A percentile compares a stretch with the other conserved stretches of the same genome.
Conservation (phyloP, 2,797 vertebrate genomes). For the Leuciscus waleckii region DNA sequence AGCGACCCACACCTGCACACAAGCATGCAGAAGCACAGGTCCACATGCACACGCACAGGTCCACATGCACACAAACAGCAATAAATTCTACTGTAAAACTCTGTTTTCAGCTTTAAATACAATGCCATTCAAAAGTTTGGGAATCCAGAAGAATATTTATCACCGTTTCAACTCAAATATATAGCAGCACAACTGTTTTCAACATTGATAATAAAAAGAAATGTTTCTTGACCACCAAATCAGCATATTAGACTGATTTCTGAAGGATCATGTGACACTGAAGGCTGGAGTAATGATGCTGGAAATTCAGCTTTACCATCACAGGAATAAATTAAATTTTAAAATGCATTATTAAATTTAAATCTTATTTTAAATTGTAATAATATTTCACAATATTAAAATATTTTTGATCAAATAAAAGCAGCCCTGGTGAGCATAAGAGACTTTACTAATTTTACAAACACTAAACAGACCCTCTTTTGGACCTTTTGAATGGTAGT, state of each 20-base stretch:
- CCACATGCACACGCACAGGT: background rate
- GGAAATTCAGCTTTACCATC: background rate
- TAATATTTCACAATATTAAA: background rate
- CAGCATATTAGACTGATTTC: background rate
- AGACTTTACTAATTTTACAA: background rate
- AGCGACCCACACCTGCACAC: slow-evolving; percentile 89
- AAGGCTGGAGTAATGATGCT: background rate
- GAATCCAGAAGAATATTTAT: background rate
- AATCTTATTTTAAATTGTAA: background rate
- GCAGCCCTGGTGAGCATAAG: background rate
- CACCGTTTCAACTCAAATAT: slow-evolving; percentile 1
- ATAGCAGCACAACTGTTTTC: background rate
- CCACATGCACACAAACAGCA: background rate
- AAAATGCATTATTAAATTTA: background rate
- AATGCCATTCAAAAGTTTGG: background rate
- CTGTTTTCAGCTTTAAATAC: background rate
- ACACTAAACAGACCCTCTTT: background rate
- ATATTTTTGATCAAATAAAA: background rate
- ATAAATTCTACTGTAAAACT: background rate
- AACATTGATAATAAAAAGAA: background rate
- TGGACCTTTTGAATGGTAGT: background rate
- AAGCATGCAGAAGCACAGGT: background rate
- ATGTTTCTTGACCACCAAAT: background rate
- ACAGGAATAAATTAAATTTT: background rate
- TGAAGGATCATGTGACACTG: background rate